Percentiles rank a stretch among this genome's conserved stretches.
Evolutionary conservation across 2,888 invertebrate genomes (phyloP).

Genomic region (Calephelis perditalis): DNA sequence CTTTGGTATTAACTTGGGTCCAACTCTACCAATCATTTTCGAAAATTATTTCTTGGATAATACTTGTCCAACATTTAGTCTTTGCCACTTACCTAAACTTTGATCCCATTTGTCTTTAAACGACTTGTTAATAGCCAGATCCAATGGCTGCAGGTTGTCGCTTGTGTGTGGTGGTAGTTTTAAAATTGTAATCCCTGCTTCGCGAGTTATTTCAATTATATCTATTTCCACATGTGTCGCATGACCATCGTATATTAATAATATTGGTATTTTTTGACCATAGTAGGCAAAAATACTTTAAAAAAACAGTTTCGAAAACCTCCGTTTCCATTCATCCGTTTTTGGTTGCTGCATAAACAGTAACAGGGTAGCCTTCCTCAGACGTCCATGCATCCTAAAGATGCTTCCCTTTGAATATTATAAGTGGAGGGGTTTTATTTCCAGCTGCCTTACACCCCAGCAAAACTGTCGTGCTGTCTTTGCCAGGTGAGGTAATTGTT

Average conservation of each 20-base stretch:
- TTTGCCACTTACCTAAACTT: conserved; percentile 18
- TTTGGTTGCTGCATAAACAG: conserved; percentile 33
- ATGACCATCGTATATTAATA: conserved; percentile 33
- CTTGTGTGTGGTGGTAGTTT: conserved; percentile 32
- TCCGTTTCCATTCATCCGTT: conserved; percentile 42
- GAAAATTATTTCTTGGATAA: conserved; percentile 1
- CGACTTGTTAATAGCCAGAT: conserved; percentile 15
- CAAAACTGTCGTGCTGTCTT: neutral
- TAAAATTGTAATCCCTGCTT: conserved; percentile 19
- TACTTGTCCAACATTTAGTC: neutral
- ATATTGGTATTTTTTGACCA: conserved; percentile 22
- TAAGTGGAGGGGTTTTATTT: conserved; percentile 33
- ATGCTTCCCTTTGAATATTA: conserved; percentile 34
- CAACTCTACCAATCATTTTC: neutral
- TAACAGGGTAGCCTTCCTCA: conserved; percentile 28
- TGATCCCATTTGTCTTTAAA: conserved; percentile 27
- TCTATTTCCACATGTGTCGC: conserved; percentile 29
- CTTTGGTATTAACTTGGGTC: neutral
- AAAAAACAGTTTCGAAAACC: conserved; percentile 24
- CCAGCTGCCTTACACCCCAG: conserved; percentile 30
- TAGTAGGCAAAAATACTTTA: conserved; percentile 26
- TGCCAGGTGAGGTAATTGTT: neutral
- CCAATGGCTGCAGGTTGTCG: conserved; percentile 23
- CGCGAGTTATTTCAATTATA: conserved; percentile 9
- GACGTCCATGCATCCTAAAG: conserved; percentile 37